Base-by-base conservation (phyloP, 2,113 vertebrate genomes). In the Peromyscus californicus region DNA sequence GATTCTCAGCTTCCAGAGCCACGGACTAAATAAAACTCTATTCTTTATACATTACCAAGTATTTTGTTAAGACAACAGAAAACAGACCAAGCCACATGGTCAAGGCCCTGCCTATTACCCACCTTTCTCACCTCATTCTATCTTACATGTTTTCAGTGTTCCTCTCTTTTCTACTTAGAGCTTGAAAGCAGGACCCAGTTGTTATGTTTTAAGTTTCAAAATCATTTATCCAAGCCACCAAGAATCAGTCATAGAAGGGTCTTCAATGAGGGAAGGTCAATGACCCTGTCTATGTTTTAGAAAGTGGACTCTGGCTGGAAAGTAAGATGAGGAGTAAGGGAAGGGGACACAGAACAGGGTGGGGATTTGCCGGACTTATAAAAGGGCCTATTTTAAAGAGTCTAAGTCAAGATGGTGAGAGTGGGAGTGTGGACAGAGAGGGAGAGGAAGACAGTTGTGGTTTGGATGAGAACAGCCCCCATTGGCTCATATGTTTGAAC, bases 221-320 rank as follows among this genome's bases (percentile, higher is more conserved):
- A 59, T 24, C 80, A 26, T 36, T 61, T 61, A 61, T 59, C 39
- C 39, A 59, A 61, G 22, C 54, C 59, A 39, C 54, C 54, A 61
- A 59, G 36, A 83, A 24, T 39, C 80, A 39, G 24, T 83, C 93
- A 84, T 88, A 94, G 90, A 92, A 67, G 26, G 26, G 21, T 74
- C 36, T 84, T 84, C 91, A 90, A 70, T 86, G 70, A 86, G 48
- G 10, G 3, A 88, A 92, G 42, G 83, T 95, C 84, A 92, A 91
- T 89, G 39, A 85, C 57, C 24, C 7, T 72, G 42, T 92, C 83
- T 92, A 84, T 51, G 91, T 93, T 93, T 96, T 90, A 92, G 90
- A 80, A 74, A 86, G 22, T 85, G 78, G 88, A 92, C 94, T 87
- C 88, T 88, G 79, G 51, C 61, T 78, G 1, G 33, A 69, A 67